phyloP scores from a whole-genome alignment of 2,113 vertebrate genomes.

The Aythya baeri region DNA sequence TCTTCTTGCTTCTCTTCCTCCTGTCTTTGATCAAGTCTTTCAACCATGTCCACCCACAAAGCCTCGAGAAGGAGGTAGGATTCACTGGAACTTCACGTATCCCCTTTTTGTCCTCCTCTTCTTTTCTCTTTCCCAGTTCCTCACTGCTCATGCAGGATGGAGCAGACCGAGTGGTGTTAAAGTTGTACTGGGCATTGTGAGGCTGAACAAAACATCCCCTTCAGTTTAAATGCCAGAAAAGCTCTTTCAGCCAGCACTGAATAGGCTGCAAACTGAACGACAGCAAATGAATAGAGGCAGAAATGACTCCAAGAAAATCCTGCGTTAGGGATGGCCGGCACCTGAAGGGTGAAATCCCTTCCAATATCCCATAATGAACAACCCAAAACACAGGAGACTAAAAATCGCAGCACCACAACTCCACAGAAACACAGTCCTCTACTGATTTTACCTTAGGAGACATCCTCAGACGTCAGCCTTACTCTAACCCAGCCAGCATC shows the following conservation, averaged over 20 bases:
- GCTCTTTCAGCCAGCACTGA: background rate
- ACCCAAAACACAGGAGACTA: background rate
- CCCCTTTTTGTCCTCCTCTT: background rate
- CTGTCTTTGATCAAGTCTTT: background rate
- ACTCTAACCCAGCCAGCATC: background rate
- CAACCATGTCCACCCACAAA: background rate
- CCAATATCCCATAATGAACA: background rate
- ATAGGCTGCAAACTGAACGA: background rate
- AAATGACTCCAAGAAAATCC: background rate
- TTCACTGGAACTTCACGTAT: background rate
- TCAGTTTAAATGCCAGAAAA: background rate
- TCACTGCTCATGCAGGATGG: background rate
- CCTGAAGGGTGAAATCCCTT: background rate
- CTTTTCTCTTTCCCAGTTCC: background rate
- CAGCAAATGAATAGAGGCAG: background rate
- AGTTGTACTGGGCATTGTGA: background rate
- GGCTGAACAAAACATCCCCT: background rate
- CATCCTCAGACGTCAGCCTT: background rate
- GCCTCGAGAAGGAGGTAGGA: background rate
- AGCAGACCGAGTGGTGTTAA: background rate
- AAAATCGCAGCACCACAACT: background rate
- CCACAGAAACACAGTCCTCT: background rate
- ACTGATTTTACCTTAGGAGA: background rate
- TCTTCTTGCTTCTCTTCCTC: background rate
- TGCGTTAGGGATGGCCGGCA: background rate